Conservation (phyloP, 2,797 vertebrate genomes). For the Masticophis lateralis region DNA sequence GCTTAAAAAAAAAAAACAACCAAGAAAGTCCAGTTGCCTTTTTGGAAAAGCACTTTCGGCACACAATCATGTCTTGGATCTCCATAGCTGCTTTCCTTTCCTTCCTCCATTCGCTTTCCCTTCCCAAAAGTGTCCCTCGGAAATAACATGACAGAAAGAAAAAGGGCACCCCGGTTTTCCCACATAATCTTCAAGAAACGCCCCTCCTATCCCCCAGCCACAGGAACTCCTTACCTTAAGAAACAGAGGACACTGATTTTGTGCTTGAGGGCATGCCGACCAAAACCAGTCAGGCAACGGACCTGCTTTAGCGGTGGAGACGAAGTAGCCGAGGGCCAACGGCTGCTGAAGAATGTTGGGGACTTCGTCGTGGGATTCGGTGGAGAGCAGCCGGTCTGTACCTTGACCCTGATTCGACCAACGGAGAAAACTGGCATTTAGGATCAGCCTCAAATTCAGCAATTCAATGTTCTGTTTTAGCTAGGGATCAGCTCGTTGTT, state of each 20-base stretch:
- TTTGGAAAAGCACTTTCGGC: no score
- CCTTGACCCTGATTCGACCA: slow-evolving; percentile 82
- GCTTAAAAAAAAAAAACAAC: no score
- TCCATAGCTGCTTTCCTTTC: no score
- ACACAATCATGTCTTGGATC: no score
- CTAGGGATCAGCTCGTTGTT: background rate
- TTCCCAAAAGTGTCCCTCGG: background rate
- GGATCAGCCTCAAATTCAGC: background rate
- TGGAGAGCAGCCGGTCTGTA: slow-evolving; percentile 87
- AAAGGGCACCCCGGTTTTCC: rapidly evolving
- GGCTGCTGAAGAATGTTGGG: slow-evolving; percentile 97
- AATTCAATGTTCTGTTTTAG: no score
- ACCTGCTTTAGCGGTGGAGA: slow-evolving; percentile 96
- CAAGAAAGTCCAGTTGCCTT: no score
- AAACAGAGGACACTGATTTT: slow-evolving; percentile 98
- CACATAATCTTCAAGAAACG: background rate
- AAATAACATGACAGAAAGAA: background rate
- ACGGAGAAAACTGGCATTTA: background rate
- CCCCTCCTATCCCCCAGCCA: background rate
- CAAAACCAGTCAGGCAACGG: slow-evolving; percentile 98
- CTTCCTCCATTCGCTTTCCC: background rate
- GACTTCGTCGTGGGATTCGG: slow-evolving; percentile 94
- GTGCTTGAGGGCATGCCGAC: slow-evolving; percentile 97
- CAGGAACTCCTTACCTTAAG: slow-evolving; percentile 83
- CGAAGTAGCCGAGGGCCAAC: slow-evolving; percentile 94